Conservation (phyloP, 1,140 invertebrate species). For the Platorchestia sp. region DNA sequence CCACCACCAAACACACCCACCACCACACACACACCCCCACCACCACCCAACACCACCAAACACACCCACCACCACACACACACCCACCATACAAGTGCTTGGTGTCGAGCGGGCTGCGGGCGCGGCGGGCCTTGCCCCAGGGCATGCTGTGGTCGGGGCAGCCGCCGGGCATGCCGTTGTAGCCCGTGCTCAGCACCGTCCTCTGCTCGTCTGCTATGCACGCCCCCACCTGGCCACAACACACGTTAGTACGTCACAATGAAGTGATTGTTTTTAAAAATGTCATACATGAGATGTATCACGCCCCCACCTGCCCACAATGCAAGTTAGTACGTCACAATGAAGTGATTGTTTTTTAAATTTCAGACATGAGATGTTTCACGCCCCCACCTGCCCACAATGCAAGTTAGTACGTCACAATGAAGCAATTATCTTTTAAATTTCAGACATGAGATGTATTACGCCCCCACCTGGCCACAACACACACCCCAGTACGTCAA, state of each 20-base stretch:
- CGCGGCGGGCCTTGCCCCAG: conserved; percentile 71
- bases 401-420: too few relatives aligned
- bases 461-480: too few relatives aligned
- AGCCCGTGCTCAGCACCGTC: conserved; percentile 76
- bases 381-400: conserved; percentile 73
- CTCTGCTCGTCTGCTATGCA: conserved; percentile 75
- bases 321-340: too few relatives aligned
- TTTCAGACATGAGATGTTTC: too few relatives aligned
- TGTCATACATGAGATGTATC: too few relatives aligned
- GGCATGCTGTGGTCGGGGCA: conserved; percentile 75
- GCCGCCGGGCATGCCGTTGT: conserved; percentile 77
- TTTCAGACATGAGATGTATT: not conserved
- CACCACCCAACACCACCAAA: too few relatives aligned
- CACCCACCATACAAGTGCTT: conserved; percentile 9
- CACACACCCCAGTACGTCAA: not conserved
- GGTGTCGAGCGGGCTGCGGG: not conserved
- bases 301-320: conserved; percentile 73
- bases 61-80: too few relatives aligned
- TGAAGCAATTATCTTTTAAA: not conserved
- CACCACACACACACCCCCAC: too few relatives aligned
- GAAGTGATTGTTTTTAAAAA: too few relatives aligned
- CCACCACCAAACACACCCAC: too few relatives aligned
- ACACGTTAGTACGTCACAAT: not conserved
- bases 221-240: conserved; percentile 73
- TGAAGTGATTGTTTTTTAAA: too few relatives aligned